Base-by-base conservation (phyloP, 2,113 vertebrate species). In the Epinephelus moara region DNA sequence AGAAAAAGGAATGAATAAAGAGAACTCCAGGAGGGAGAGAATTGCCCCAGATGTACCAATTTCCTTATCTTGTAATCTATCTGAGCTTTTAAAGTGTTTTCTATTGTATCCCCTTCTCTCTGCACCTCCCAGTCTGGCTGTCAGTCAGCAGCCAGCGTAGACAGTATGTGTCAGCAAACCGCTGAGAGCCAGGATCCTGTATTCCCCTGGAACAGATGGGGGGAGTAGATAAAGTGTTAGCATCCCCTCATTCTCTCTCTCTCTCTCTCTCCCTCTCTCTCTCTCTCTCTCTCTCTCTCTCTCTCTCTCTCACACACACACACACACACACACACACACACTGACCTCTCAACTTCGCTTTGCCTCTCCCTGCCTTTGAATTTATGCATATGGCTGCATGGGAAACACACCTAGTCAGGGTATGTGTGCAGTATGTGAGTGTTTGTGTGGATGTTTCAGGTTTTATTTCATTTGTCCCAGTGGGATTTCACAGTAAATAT, bases 31-130 rank as follows among this genome's bases (percentile, higher is more conserved):
- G 71, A 45, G 71, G 23, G 63, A 56, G 49, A 71, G 42, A 73
- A 57, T 50, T 14, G 45, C 21, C 37, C 42, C 11, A 23, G 55
- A 78, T 75, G 69, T 55, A 37, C 47, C 73, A 6, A 21, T 79
- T 80, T 57, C 63, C 72, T 80, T 85, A 89, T 87, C 85, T 55
- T 78, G 83, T 89, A 88, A 90, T 92, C 86, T 82, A 89, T 84
- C 81, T 55, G 50, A 86, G 81, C 82, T 89, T 85, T 90, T 90
- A 85, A 76, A 78, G 74, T 84, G 83, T 88, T 89, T 89, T 83
- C 76, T 73, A 18, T 80, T 53, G 63, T 70, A 52, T 68, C 42
- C 63, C 23, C 47, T 4, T 73, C 85, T 84, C 68, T 87, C 86
- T 42, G 14, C 87, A 78, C 77, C 80, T 77, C 76, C 18, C 55